Percentiles rank a stretch among this genome's conserved stretches.
These are phyloP conservation scores for Nycticorax nycticorax DNA, from an alignment of 2,113 vertebrate genomes.

Conservation along the genomic window DNA sequence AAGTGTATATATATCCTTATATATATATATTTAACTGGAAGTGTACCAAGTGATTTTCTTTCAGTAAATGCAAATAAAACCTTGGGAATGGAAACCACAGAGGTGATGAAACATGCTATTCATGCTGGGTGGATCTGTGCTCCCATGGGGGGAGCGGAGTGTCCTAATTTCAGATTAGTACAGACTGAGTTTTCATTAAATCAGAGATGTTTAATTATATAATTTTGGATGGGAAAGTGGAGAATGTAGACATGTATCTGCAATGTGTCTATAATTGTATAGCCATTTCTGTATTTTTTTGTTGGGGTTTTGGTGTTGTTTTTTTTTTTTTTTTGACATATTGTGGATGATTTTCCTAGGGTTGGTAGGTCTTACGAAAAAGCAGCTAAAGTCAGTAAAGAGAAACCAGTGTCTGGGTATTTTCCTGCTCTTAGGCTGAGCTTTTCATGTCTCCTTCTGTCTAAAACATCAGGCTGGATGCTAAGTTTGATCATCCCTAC, in stretches of 20 bases:
- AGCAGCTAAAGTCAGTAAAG: background rate
- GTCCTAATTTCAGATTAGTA: conserved; percentile 19
- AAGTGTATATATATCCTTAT: background rate
- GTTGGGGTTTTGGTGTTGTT: background rate
- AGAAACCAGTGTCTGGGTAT: background rate
- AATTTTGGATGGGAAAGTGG: background rate
- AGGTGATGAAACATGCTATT: conserved; percentile 9
- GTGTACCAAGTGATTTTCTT: background rate
- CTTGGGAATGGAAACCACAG: conserved; percentile 4
- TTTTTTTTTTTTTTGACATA: fast-evolving
- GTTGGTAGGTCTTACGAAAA: background rate
- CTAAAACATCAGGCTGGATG: background rate
- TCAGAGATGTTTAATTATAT: background rate
- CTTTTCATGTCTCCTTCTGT: background rate
- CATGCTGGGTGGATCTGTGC: conserved; percentile 22
- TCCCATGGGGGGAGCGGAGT: background rate
- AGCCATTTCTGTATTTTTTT: background rate
- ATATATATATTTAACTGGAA: background rate
- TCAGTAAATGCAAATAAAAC: conserved; percentile 10
- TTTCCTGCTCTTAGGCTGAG: background rate
- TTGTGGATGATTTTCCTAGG: background rate
- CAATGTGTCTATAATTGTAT: background rate
- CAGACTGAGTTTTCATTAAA: background rate
- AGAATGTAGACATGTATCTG: background rate
- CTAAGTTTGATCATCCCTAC: background rate